Evolutionary conservation across 2,113 vertebrate species (phyloP).

Genomic region (Cinclus cinclus): DNA sequence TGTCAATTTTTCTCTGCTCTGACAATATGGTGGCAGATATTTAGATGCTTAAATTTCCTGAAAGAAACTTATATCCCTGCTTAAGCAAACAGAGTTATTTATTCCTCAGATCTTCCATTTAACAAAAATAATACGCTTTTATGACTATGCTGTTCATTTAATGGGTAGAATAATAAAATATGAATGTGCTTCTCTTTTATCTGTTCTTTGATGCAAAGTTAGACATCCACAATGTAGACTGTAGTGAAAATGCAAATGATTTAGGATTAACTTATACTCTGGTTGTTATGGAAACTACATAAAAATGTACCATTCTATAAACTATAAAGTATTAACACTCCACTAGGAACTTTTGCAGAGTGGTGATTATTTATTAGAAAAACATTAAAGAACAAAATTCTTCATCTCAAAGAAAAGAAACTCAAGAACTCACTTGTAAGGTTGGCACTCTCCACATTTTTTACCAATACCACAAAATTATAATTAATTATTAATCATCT

Average conservation of each 20-base stretch:
- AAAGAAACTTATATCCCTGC: not conserved
- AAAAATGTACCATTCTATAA: not conserved
- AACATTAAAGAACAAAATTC: not conserved
- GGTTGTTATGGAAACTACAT: constrained; percentile 3
- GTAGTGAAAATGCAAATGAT: not conserved
- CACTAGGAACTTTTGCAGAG: not conserved
- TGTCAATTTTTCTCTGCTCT: not conserved
- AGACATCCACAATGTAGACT: not conserved
- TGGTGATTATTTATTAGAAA: not conserved
- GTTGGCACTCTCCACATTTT: not conserved
- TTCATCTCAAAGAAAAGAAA: not conserved
- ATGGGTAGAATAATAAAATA: not conserved
- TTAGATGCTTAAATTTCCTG: not conserved
- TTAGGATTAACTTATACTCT: not conserved
- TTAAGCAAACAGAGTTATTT: not conserved
- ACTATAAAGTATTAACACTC: not conserved
- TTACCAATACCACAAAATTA: not conserved
- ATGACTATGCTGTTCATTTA: not conserved
- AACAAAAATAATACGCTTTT: not conserved
- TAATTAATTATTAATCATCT: not conserved
- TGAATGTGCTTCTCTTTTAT: not conserved
- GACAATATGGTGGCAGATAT: not conserved
- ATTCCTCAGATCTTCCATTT: not conserved
- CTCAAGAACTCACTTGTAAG: not conserved
- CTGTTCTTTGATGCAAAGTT: not conserved